phyloP scores from a whole-genome alignment of 2,113 vertebrate species.

The Epinephelus lanceolatus region DNA sequence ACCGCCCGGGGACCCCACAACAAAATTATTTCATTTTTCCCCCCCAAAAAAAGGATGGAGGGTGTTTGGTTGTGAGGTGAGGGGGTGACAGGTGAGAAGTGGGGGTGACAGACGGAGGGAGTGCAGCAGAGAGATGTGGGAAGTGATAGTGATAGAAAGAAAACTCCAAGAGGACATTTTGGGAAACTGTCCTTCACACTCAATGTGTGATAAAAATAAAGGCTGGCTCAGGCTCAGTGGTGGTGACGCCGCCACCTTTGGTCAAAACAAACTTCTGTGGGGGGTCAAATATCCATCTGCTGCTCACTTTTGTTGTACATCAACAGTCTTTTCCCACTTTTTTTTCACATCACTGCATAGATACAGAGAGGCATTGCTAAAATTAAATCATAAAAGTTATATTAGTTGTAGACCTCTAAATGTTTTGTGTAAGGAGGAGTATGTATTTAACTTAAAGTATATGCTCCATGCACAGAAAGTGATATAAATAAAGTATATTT shows the following conservation, averaged over 20 bases:
- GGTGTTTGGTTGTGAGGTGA: constrained; percentile 75
- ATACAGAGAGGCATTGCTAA: background rate
- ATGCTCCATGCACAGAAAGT: background rate
- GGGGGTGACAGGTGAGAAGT: constrained; percentile 79
- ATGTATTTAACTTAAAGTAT: background rate
- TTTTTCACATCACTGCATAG: background rate
- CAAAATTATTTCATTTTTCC: constrained; percentile 97
- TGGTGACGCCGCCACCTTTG: constrained; percentile 13
- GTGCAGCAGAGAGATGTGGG: constrained; percentile 63
- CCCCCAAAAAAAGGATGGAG: constrained; percentile 68
- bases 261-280: constrained; percentile 49
- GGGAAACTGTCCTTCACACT: constrained; percentile 92
- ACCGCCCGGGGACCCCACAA: constrained; percentile 98
- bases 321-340: background rate
- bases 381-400: background rate
- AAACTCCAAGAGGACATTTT: constrained; percentile 87
- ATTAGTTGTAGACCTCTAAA: background rate
- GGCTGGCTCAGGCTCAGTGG: constrained; percentile 28
- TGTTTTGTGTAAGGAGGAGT: background rate
- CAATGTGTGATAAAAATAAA: constrained; percentile 84
- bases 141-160: constrained; percentile 64
- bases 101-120: constrained; percentile 68
- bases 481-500: background rate
- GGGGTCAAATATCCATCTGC: constrained; percentile 48
- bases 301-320: constrained; percentile 10